These are phyloP conservation scores for Anabas testudineus DNA, from an alignment of 2,797 vertebrate species.

Conservation along the genomic window DNA sequence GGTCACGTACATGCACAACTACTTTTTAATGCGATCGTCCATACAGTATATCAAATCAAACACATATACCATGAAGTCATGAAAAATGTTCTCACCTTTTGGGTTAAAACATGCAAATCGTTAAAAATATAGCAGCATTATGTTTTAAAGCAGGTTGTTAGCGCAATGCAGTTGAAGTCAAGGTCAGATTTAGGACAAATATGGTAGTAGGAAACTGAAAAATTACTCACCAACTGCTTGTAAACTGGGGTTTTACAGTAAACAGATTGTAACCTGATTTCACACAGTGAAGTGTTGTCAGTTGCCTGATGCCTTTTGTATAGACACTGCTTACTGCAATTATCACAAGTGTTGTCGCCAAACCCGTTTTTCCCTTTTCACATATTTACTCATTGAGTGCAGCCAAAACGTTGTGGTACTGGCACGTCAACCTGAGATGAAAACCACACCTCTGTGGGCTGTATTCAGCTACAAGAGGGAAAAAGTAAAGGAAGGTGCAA, in stretches of 20 bases:
- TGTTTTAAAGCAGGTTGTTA: background rate
- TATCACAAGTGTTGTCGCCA: background rate
- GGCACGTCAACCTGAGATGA: background rate
- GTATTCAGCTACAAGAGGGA: conserved; percentile 3
- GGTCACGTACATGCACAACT: background rate
- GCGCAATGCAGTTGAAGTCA: background rate
- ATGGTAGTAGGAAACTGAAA: background rate
- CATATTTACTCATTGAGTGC: conserved; percentile 15
- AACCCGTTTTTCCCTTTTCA: conserved; percentile 46
- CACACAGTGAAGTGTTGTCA: background rate
- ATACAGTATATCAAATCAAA: too few species aligned
- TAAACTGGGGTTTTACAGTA: background rate
- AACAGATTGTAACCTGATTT: background rate
- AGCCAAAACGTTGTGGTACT: background rate
- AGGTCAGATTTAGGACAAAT: background rate
- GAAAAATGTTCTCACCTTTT: too few species aligned
- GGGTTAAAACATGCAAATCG: background rate
- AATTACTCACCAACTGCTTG: conserved; percentile 14
- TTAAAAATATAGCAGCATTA: background rate
- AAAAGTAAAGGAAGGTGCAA: background rate
- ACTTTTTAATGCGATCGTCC: background rate
- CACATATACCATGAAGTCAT: too few species aligned
- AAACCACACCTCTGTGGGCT: conserved; percentile 38
- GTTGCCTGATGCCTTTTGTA: conserved; percentile 6
- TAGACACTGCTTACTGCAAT: background rate